phyloP scores from a whole-genome alignment of 2,113 vertebrate species.

The Heptranchias perlo region DNA sequence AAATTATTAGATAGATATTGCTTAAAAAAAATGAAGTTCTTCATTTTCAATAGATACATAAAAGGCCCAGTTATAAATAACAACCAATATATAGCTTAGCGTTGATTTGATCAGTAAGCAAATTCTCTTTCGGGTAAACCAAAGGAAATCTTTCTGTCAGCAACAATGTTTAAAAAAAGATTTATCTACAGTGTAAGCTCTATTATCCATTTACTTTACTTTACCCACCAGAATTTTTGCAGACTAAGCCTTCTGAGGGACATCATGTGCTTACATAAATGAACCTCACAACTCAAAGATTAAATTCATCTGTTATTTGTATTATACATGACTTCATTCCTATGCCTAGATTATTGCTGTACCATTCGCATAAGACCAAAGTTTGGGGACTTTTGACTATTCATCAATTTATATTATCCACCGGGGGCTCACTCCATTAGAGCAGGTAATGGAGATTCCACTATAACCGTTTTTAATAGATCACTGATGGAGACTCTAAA shows the following conservation, averaged over 20 bases:
- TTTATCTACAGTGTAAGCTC: too few species aligned
- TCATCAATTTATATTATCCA: background rate
- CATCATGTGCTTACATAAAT: background rate
- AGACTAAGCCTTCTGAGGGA: background rate
- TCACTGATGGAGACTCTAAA: background rate
- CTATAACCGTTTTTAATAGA: background rate
- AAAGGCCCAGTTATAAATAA: background rate
- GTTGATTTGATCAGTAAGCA: background rate
- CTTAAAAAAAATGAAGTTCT: background rate
- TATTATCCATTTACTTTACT: background rate
- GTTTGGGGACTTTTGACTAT: background rate
- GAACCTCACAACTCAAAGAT: background rate
- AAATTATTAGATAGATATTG: background rate
- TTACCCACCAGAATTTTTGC: background rate
- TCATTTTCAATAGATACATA: background rate
- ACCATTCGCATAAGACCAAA: background rate
- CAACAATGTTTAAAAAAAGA: constrained; percentile 6
- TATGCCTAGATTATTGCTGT: background rate
- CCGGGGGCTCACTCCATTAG: background rate
- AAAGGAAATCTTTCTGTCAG: background rate
- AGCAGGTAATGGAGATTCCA: background rate
- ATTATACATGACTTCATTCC: background rate
- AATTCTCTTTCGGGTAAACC: background rate
- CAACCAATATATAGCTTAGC: background rate
- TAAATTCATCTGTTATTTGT: background rate